phyloP scores from a whole-genome alignment of 2,888 invertebrate species.

The Anoplius nigerrimus region DNA sequence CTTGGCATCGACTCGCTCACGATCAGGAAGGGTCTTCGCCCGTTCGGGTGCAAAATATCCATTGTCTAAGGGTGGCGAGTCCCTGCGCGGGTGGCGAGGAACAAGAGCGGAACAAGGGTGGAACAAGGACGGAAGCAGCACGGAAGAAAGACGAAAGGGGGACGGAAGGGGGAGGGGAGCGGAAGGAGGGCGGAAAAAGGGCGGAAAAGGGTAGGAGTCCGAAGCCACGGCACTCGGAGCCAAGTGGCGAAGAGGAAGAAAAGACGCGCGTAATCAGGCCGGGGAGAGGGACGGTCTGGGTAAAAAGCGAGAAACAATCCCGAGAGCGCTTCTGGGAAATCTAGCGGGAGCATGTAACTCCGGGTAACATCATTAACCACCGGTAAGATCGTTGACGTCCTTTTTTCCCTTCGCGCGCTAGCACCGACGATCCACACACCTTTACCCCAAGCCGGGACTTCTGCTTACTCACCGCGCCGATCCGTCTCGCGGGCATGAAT shows the following conservation, averaged over 20 bases:
- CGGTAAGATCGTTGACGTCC: conserved; percentile 6
- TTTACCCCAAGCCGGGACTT: conserved; percentile 23
- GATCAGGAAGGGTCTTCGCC: not conserved
- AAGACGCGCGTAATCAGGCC: not conserved
- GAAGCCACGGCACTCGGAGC: not conserved
- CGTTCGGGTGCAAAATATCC: not conserved
- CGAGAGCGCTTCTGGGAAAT: conserved; percentile 26
- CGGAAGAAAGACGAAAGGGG: not conserved
- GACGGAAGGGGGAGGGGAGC: not conserved
- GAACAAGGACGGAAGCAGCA: not conserved
- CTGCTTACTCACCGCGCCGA: conserved; percentile 35
- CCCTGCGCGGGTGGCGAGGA: not conserved
- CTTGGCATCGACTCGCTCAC: not conserved
- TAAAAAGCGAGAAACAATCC: not conserved
- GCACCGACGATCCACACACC: conserved; percentile 10
- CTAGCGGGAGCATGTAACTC: conserved; percentile 35
- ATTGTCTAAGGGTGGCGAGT: not conserved
- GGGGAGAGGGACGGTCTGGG: not conserved
- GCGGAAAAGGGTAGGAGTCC: conserved; percentile 1
- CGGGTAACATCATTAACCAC: conserved; percentile 45
- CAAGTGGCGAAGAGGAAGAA: conserved; percentile 9
- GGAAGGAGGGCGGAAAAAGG: not conserved
- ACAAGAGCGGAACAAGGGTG: not conserved
- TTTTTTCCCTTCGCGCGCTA: no score
- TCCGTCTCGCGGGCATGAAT: conserved; percentile 34